Base-by-base conservation (phyloP, 2,113 vertebrate species). In the Isichthys henryi region DNA sequence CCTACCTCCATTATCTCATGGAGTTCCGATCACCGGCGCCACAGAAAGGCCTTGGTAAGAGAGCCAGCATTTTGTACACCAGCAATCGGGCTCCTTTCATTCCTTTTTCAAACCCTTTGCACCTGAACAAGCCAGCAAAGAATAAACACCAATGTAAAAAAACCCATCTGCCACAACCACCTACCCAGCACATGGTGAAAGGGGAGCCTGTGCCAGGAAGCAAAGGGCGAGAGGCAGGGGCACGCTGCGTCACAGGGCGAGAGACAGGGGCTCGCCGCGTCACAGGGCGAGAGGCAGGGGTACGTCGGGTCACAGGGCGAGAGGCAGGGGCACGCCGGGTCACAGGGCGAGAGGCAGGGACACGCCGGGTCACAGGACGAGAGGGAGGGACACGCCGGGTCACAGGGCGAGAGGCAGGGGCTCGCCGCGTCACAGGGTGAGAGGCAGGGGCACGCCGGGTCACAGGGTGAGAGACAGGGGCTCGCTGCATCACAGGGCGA, bases 1-100 rank as follows among this genome's bases (percentile, higher is more conserved):
- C 98, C 48, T 99, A 97, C 95, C 89, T 99, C 92, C 97, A 96
- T 50, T 99, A 99, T 88, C 97, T 99, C 50, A 99, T 97, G 97
- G 98, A 99, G 95, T 99, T 98, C 91, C 96, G 98, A 89, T 99
- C 98, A 0, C 97, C 98, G 0, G 96, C 98, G 0, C 98, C 98
- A 0, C 98, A 99, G 92, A 99, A 98, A 92, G 98, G 98, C 43
- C 96, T 99, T 0, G 97, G 98, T 99, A 94, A 96, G 97, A 88
- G 43, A 56, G 27, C 66, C 15, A n/a, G 39, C 53, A 17, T 43
- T 39, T 50, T 17, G 10, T 11, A 7, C 35, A 43, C 35, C 9
- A 23, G 27, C 19, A 35, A 53, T 80, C 15, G 15, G 23, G 23
- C 74, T 27, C 74, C 48, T 45, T 62, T 13, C 19, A 62, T 87